phyloP scores from a whole-genome alignment of 2,888 invertebrate genomes.

The Rhimphoctona megacephalus region DNA sequence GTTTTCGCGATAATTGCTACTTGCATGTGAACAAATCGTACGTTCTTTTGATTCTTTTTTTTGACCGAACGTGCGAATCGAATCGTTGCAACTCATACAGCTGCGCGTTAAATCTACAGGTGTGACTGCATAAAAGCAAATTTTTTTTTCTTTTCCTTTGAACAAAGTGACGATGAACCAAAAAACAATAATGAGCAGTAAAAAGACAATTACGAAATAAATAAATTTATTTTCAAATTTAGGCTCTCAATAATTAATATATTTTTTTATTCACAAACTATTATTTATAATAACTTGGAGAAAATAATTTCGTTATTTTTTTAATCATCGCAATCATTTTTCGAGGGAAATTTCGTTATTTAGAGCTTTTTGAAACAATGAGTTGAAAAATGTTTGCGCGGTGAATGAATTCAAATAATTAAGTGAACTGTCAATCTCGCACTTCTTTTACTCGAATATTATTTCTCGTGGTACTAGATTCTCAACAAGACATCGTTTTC shows the following conservation, averaged over 20 bases:
- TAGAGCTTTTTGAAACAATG: background rate
- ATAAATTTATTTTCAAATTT: background rate
- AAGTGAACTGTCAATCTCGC: background rate
- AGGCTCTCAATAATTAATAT: background rate
- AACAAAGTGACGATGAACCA: background rate
- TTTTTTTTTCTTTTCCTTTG: background rate
- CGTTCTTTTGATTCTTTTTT: slow-evolving; percentile 24
- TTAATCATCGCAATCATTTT: background rate
- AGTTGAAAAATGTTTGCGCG: background rate
- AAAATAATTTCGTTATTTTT: background rate
- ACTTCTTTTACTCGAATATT: background rate
- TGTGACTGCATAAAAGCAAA: slow-evolving; percentile 3
- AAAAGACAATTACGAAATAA: slow-evolving; percentile 1
- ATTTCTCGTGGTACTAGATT: slow-evolving; percentile 2
- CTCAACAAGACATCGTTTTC: slow-evolving; percentile 4
- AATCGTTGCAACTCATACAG: slow-evolving; percentile 37
- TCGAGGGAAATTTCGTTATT: background rate
- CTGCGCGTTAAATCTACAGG: slow-evolving; percentile 5
- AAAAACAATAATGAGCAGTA: background rate
- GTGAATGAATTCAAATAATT: background rate
- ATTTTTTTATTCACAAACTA: background rate
- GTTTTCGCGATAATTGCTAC: slow-evolving; percentile 12
- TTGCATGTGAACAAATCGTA: slow-evolving; percentile 33
- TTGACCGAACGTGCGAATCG: slow-evolving; percentile 46
- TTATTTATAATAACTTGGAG: background rate